Base-by-base conservation (phyloP, 2,113 vertebrate genomes). In the Corythoichthys haematopterus region DNA sequence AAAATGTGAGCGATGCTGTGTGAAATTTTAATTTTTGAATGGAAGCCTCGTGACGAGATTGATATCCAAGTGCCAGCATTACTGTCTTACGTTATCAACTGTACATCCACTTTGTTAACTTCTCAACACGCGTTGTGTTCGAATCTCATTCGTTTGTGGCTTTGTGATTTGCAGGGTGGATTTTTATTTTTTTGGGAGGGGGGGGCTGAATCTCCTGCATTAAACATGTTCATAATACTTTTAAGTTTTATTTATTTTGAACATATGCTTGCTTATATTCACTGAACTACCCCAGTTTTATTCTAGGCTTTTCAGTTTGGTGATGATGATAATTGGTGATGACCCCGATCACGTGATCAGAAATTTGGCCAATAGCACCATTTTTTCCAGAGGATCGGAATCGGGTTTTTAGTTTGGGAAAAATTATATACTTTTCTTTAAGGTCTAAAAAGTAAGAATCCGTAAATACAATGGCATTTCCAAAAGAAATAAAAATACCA, bases 201-300 rank as follows among this genome's bases (percentile, higher is more conserved):
- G 57, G 37, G 43, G 48, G 71, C 61, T 76, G 33, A 5, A 36
- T 74, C 57, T 75, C 77, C 66, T 84, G 75, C 82, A 88, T 80
- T 85, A 85, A 87, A 83, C 64, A 72, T 87, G 76, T 84, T 80
- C 16, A 61, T 69, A 83, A 71, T 72, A 14, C 55, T 75, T 67
- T 35, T 35, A 45, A 0, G 57, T 74, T 60, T 74, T 40, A 0
- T 40, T 72, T 56, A 6, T 13, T 48, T 60, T 57, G 8, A 20
- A n/a, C n/a, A n/a, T n/a, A n/a, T n/a, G n/a, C n/a, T n/a, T n/a
- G n/a, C n/a, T 43, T 4, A 43, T 43, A n/a, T n/a, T n/a, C n/a
- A n/a, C 40, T 43, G 8, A 1, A 43, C 40, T 43, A 1, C 40
- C 40, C 4, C 40, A 43, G 8, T 7, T n/a, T n/a, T n/a, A n/a